Percentiles rank a stretch among this genome's conserved stretches.
phyloP scores from a whole-genome alignment of 2,113 vertebrate species.

The Tragelaphus scriptus region DNA sequence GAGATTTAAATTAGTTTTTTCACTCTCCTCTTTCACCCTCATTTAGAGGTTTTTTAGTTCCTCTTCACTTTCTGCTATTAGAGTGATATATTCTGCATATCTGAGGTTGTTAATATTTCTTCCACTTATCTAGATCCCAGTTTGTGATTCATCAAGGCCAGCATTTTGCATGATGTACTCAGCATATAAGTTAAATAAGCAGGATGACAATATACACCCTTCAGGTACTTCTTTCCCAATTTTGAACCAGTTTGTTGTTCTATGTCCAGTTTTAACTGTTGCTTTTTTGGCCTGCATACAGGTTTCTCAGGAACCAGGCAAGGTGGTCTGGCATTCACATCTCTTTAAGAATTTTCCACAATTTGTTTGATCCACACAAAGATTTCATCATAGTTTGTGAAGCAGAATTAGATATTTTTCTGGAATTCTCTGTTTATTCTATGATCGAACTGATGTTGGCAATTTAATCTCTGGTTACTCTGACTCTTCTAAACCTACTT shows the following conservation, averaged over 20 bases:
- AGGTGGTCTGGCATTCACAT: neutral
- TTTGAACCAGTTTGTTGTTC: neutral
- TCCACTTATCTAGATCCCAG: neutral
- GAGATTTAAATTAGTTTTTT: neutral
- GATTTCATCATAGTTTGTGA: neutral
- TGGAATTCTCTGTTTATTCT: neutral
- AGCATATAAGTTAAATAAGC: neutral
- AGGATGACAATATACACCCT: neutral
- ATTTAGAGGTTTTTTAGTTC: neutral
- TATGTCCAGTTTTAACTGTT: neutral
- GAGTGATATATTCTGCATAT: neutral
- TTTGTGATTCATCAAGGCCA: neutral
- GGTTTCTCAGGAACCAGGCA: neutral
- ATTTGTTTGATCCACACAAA: neutral
- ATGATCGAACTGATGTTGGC: neutral
- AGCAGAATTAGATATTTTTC: neutral
- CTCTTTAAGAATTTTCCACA: neutral
- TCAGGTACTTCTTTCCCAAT: neutral
- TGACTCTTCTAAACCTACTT: neutral
- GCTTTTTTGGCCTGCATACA: neutral
- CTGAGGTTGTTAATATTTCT: neutral
- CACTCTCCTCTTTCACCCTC: neutral
- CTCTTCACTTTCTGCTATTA: neutral
- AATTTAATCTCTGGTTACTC: neutral
- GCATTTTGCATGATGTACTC: neutral